Percentiles rank a stretch among this genome's conserved stretches.
phyloP scores from a whole-genome alignment of 2,797 vertebrate species.

The Gorsachius magnificus region DNA sequence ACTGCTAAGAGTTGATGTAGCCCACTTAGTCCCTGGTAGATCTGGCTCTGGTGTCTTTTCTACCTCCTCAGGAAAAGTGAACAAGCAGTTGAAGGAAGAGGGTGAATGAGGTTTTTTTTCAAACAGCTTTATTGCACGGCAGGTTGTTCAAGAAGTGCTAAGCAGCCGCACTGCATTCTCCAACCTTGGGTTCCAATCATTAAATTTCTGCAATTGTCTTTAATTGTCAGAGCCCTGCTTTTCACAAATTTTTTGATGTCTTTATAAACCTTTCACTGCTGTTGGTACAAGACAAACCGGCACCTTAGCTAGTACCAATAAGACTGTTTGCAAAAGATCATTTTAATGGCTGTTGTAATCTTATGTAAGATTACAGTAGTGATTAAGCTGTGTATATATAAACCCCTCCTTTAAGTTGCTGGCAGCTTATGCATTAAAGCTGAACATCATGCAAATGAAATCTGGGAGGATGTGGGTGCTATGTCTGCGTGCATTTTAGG shows the following conservation, averaged over 20 bases:
- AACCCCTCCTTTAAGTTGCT: not conserved
- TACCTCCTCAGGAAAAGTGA: not conserved
- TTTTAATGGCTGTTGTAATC: not conserved
- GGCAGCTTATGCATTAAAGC: not conserved
- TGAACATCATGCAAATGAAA: not conserved
- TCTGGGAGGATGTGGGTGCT: not conserved
- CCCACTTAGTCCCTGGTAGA: not conserved
- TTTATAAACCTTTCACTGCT: not conserved
- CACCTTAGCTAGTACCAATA: not conserved
- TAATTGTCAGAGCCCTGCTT: not conserved
- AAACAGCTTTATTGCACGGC: not conserved
- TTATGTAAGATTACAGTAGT: not conserved
- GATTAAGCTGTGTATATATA: slow-evolving; percentile 3
- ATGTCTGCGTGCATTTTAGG: not conserved
- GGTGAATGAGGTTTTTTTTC: not conserved
- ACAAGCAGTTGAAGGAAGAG: not conserved
- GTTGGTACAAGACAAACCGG: not conserved
- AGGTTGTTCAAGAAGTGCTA: not conserved
- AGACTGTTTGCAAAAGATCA: not conserved
- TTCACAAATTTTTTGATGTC: not conserved
- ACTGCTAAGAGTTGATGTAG: not conserved
- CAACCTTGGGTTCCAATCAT: not conserved
- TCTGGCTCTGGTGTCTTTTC: not conserved
- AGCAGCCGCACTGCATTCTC: not conserved
- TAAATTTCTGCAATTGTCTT: not conserved